These are phyloP conservation scores for Chlamydotis undulata DNA, from an alignment of 2,113 vertebrate genomes.

Conservation along the genomic window DNA sequence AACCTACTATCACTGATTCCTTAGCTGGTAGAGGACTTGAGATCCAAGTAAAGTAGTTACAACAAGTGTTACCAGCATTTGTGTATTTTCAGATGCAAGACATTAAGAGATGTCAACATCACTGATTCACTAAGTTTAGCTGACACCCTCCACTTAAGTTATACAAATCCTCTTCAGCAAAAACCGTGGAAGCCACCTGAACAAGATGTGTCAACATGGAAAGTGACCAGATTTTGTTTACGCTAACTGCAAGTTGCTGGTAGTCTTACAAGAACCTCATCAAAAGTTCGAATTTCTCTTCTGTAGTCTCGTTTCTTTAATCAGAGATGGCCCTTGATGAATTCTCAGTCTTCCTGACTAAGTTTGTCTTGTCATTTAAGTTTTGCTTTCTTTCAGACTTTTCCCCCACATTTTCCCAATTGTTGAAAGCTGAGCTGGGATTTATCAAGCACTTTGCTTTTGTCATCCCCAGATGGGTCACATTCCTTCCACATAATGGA, in stretches of 20 bases:
- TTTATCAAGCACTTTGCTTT: slow-evolving; percentile 34
- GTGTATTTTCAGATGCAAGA: neutral
- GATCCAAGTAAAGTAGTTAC: neutral
- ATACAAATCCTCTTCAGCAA: neutral
- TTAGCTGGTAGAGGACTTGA: neutral
- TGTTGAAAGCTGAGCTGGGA: slow-evolving; percentile 22
- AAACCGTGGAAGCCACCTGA: neutral
- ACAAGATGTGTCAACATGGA: neutral
- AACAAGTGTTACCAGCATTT: neutral
- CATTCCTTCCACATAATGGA: slow-evolving; percentile 29
- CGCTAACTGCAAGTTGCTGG: neutral
- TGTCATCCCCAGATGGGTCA: slow-evolving; percentile 25
- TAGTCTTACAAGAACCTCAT: neutral
- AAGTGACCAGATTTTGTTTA: neutral
- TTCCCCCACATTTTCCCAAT: neutral
- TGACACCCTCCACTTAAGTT: neutral
- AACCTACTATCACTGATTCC: neutral
- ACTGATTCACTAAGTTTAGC: neutral
- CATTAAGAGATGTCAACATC: neutral
- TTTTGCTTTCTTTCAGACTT: slow-evolving; percentile 13
- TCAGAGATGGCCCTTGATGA: neutral
- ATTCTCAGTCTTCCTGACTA: slow-evolving; percentile 34
- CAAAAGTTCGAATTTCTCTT: neutral
- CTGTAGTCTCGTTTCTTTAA: neutral
- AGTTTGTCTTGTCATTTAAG: neutral